phyloP scores from a whole-genome alignment of 2,113 vertebrate genomes.

The Antigone vipio region DNA sequence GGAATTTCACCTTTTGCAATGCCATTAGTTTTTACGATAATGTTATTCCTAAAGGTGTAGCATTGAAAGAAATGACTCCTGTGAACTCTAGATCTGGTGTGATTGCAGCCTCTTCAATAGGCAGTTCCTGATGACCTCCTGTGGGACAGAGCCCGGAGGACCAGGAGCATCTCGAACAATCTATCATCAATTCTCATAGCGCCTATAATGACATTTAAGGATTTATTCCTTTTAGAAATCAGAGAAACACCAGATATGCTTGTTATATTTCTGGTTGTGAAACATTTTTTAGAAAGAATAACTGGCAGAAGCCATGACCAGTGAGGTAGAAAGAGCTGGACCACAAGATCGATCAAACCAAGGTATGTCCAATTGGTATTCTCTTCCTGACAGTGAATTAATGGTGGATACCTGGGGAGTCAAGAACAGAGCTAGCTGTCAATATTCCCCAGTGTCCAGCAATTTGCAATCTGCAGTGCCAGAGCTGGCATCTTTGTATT shows the following conservation, averaged over 20 bases:
- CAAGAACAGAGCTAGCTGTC: neutral
- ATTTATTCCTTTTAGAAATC: neutral
- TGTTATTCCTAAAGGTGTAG: neutral
- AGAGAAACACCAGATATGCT: neutral
- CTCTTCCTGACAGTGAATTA: neutral
- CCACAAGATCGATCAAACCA: neutral
- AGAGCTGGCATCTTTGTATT: neutral
- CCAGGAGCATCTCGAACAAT: rapidly evolving
- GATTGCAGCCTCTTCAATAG: neutral
- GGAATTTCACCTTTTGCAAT: neutral
- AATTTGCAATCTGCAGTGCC: neutral
- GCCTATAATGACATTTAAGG: neutral
- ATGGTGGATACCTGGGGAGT: neutral
- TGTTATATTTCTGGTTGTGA: neutral
- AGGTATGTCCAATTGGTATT: neutral
- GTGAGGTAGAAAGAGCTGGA: neutral
- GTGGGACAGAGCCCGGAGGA: neutral
- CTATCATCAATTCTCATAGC: neutral
- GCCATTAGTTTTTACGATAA: neutral
- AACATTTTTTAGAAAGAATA: neutral
- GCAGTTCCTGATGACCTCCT: neutral
- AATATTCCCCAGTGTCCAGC: neutral
- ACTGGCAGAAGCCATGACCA: neutral
- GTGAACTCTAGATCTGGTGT: neutral
- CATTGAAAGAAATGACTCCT: neutral